Evolutionary conservation across 2,797 vertebrate species (phyloP).

Genomic region (Cynopterus sphinx): DNA sequence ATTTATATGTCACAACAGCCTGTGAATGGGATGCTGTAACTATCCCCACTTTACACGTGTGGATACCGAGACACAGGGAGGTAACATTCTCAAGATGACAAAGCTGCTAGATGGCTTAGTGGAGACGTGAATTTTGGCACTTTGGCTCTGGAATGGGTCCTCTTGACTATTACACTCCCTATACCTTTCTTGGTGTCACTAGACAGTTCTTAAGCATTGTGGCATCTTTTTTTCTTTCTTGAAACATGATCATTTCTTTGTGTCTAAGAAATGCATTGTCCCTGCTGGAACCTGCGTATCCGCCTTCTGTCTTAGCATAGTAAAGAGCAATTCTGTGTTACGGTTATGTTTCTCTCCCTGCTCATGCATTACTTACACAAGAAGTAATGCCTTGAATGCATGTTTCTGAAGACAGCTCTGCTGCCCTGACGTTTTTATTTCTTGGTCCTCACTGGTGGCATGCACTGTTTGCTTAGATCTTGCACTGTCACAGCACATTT

Average conservation of each 20-base stretch:
- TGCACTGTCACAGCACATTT: background rate
- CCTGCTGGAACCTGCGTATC: background rate
- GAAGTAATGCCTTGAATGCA: background rate
- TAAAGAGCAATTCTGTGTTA: background rate
- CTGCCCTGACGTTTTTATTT: background rate
- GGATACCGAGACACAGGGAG: background rate
- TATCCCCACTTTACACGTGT: background rate
- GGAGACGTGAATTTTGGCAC: background rate
- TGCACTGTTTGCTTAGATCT: background rate
- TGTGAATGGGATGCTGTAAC: background rate
- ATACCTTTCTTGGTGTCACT: background rate
- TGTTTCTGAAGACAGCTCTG: background rate
- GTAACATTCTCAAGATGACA: background rate
- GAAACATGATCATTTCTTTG: background rate
- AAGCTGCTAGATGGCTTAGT: background rate
- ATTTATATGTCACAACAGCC: background rate
- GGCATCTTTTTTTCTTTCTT: background rate
- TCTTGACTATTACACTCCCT: background rate
- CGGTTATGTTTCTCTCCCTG: background rate
- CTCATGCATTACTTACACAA: background rate
- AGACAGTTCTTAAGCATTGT: background rate
- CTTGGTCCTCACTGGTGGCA: background rate
- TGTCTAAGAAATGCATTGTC: background rate
- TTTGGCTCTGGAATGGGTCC: background rate
- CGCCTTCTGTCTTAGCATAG: background rate